Percentiles rank a stretch among this genome's conserved stretches.
Evolutionary conservation across 2,888 invertebrate species (phyloP).

Genomic region (Hyppa rectilinea): DNA sequence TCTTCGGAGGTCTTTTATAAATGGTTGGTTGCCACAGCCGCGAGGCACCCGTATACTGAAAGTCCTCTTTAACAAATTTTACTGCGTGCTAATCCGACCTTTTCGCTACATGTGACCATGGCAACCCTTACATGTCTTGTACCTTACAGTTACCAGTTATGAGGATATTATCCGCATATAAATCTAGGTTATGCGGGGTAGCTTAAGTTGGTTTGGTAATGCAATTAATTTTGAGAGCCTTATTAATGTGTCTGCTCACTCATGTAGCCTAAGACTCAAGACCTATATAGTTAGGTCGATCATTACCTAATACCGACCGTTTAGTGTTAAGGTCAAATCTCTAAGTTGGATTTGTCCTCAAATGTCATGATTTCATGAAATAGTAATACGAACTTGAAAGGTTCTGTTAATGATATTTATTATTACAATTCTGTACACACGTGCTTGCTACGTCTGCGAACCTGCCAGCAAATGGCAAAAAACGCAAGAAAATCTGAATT

Average conservation of each 20-base stretch:
- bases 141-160: constrained; percentile 80
- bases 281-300: neutral
- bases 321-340: too few relatives aligned
- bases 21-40: constrained; percentile 75
- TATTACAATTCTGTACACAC: too few relatives aligned
- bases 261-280: neutral
- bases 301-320: too few relatives aligned
- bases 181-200: constrained; percentile 84
- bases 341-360: too few relatives aligned
- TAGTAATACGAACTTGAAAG: too few relatives aligned
- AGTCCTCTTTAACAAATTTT: constrained; percentile 89
- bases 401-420: too few relatives aligned
- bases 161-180: constrained; percentile 87
- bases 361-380: too few relatives aligned
- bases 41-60: constrained; percentile 83
- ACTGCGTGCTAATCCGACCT: constrained; percentile 88
- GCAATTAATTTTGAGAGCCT: constrained; percentile 81
- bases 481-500: too few relatives aligned
- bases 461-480: too few relatives aligned
- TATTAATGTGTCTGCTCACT: constrained; percentile 71
- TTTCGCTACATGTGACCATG: constrained; percentile 77
- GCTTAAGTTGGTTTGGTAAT: constrained; percentile 77
- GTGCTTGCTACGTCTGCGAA: too few relatives aligned
- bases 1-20: constrained; percentile 65
- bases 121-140: constrained; percentile 84